Base-by-base conservation (phyloP, 1,140 invertebrate genomes). In the Euschistus heros region DNA sequence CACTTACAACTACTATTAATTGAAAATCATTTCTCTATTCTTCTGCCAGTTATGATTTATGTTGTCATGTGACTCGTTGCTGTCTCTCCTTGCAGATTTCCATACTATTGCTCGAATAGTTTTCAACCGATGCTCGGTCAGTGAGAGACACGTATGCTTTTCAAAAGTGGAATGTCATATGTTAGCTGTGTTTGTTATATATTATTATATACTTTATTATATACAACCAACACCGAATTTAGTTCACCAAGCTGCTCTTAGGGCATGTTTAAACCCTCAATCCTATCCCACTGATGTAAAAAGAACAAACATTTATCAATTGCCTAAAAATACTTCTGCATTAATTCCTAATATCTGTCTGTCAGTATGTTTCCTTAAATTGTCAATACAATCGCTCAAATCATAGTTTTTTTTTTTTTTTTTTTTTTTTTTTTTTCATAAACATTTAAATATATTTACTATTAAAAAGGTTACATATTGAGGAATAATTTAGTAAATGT, bases 61-160 rank as follows among this genome's bases (percentile, higher is more conserved):
- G 42, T 61, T 57, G 54, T 57, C 20, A 57, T 24, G 59, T 66
- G 64, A 66, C 64, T 47, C 64, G 26, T 46, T 66, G 42, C 67
- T 57, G 54, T 77, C 69, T 80, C 80, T 77, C 78, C 78, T 84
- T 84, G 77, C 83, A 85, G 83, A 85, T 84, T 85, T 85, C 82
- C 82, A 81, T 79, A 80, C 81, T 76, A 80, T 85, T 80, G 82
- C 83, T 79, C 79, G 80, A 78, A 82, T 82, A 76, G 79, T 85
- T 81, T 85, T 84, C 79, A 79, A 62, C 63, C 63, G 63, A 65
- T 68, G 63, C 63, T 68, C 66, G 68, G 68, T 69, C 68, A 69
- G 68, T 69, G 66, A 67, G 65, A 66, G 65, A 67, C 67, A 68
- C 63, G 63, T 68, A 65, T 68, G 63, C 63, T 62, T 62, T 68